These are phyloP conservation scores for Anguilla pacifica DNA, from an alignment of 2,797 vertebrate species.

Conservation along the genomic window DNA sequence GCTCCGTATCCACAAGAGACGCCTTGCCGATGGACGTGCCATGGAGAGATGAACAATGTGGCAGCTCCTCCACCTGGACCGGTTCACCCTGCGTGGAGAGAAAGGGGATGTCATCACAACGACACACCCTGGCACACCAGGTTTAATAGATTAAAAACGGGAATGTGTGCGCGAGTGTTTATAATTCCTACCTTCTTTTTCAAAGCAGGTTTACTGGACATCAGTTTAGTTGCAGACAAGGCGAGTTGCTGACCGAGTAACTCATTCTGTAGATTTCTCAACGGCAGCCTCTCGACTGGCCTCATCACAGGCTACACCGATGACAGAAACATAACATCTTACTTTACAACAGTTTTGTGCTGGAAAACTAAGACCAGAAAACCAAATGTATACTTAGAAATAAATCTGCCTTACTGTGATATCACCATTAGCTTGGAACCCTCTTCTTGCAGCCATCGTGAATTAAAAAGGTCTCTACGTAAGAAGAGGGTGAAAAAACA, in stretches of 20 bases:
- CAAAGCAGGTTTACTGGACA: neutral
- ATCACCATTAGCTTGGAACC: neutral
- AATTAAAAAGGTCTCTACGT: neutral
- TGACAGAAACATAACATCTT: neutral
- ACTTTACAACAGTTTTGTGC: neutral
- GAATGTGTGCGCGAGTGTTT: neutral
- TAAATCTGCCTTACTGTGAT: slow-evolving; percentile 17
- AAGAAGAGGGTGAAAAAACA: neutral
- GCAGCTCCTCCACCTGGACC: slow-evolving; percentile 27
- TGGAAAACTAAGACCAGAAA: no score
- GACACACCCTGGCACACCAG: neutral
- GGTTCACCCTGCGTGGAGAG: slow-evolving; percentile 48
- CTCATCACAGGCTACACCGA: slow-evolving; percentile 49
- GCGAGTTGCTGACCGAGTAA: slow-evolving; percentile 32
- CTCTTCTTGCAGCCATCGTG: slow-evolving; percentile 23
- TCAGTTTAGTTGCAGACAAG: neutral
- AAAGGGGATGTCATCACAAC: neutral
- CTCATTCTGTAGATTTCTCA: slow-evolving; percentile 70
- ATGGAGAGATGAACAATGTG: neutral
- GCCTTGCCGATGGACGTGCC: neutral
- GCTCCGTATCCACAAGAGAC: neutral
- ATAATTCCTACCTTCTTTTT: slow-evolving; percentile 12
- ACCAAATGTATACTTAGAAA: neutral
- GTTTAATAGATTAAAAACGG: neutral
- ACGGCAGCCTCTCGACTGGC: slow-evolving; percentile 57